A percentile compares a stretch with the other conserved stretches of the same genome.
Evolutionary conservation across 2,797 vertebrate species (phyloP).

Genomic region (Yasuhikotakia modesta): DNA sequence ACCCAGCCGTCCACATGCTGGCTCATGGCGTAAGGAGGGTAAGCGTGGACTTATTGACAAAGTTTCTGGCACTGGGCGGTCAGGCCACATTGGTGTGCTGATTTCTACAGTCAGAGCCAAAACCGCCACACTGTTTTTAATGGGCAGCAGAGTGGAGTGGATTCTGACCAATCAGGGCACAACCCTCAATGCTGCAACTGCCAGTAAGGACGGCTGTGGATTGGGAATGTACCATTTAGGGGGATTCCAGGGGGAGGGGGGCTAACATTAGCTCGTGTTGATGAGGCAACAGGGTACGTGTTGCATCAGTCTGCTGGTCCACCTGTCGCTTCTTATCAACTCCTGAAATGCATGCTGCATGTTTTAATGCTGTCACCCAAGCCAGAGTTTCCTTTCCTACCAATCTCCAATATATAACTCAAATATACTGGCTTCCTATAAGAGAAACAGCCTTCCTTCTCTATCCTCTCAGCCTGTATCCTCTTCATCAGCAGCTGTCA

Average conservation of each 20-base stretch:
- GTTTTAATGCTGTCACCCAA: constrained; percentile 61
- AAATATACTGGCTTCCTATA: constrained; percentile 61
- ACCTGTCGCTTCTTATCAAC: constrained; percentile 60
- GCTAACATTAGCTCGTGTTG: constrained; percentile 49
- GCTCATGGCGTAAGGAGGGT: constrained; percentile 20
- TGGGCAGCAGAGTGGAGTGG: constrained; percentile 21
- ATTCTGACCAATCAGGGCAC: constrained; percentile 12
- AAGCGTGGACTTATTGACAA: constrained; percentile 26
- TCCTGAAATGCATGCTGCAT: constrained; percentile 46
- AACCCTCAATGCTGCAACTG: constrained; percentile 12
- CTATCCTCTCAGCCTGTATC: not conserved
- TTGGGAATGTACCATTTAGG: constrained; percentile 43
- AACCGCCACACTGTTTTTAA: not conserved
- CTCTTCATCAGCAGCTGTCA: not conserved
- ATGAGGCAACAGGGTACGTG: constrained; percentile 59
- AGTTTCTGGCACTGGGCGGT: constrained; percentile 21
- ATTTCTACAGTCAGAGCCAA: not conserved
- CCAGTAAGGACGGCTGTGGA: constrained; percentile 21
- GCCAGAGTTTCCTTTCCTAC: constrained; percentile 59
- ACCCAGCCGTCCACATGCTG: constrained; percentile 31
- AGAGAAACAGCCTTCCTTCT: constrained; percentile 48
- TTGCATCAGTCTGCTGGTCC: constrained; percentile 32
- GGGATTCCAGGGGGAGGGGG: constrained; percentile 11
- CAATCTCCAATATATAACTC: constrained; percentile 66
- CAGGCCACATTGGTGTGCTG: not conserved